phyloP scores from a whole-genome alignment of 2,797 vertebrate species.

The Anableps anableps region DNA sequence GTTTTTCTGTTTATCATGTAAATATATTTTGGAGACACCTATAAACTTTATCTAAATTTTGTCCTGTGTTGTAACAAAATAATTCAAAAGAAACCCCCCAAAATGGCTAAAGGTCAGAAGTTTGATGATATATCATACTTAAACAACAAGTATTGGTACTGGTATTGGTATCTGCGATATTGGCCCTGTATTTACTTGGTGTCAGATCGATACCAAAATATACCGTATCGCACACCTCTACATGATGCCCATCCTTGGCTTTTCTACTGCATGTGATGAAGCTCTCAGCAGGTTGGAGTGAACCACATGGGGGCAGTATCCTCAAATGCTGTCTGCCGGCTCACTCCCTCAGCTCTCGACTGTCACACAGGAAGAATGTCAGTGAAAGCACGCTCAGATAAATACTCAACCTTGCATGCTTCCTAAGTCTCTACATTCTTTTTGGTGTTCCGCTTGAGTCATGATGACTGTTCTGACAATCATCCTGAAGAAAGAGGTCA shows the following conservation, averaged over 20 bases:
- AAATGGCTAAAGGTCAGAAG: no score
- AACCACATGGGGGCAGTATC: conserved; percentile 70
- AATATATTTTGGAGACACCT: no score
- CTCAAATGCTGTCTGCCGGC: conserved; percentile 44
- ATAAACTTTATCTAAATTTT: no score
- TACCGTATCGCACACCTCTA: no score
- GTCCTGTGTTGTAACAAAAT: no score
- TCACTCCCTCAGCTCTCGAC: conserved; percentile 6
- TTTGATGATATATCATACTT: no score
- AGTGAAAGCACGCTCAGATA: conserved; percentile 12
- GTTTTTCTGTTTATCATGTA: no score
- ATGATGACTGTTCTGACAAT: conserved; percentile 14
- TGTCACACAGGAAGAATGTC: neutral
- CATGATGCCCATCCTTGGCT: neutral
- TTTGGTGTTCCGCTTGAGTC: conserved; percentile 38
- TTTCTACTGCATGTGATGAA: neutral
- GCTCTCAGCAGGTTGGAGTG: conserved; percentile 4
- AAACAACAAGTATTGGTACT: no score
- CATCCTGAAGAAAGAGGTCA: conserved; percentile 22
- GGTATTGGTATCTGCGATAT: no score
- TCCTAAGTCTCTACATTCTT: conserved; percentile 26
- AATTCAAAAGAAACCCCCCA: no score
- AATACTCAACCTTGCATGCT: conserved; percentile 4
- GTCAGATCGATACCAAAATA: no score
- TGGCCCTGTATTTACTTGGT: no score